Evolutionary conservation across 2,888 invertebrate species (phyloP).

Genomic region (Pomacea canaliculata): DNA sequence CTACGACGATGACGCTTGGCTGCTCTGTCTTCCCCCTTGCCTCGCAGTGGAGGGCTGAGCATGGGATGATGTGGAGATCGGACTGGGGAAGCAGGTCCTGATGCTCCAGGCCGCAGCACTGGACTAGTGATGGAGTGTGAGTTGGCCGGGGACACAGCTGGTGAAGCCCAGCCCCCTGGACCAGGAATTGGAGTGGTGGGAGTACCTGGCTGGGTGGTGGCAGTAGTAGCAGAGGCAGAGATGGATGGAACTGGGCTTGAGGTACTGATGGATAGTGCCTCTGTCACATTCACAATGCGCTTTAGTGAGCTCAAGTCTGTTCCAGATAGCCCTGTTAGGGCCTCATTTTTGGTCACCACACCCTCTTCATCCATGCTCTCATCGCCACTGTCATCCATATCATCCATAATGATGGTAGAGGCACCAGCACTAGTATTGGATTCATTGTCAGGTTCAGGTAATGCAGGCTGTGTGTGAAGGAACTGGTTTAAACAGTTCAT

Average conservation of each 20-base stretch:
- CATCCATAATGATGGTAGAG: constrained; percentile 21
- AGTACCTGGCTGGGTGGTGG: constrained; percentile 35
- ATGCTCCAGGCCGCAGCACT: constrained; percentile 1
- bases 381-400: constrained; percentile 28
- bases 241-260: constrained; percentile 30
- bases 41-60: constrained; percentile 31
- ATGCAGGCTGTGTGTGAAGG: constrained; percentile 32
- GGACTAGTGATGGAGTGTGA: constrained; percentile 12
- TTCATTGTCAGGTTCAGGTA: constrained; percentile 27
- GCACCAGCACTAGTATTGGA: constrained; percentile 14
- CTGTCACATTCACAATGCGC: constrained; percentile 18
- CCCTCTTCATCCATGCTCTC: constrained; percentile 29
- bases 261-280: constrained; percentile 33
- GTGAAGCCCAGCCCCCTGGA: constrained; percentile 24
- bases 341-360: background rate
- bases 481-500: constrained; percentile 90
- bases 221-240: constrained; percentile 25
- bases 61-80: constrained; percentile 18
- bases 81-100: constrained; percentile 7
- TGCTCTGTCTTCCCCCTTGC: constrained; percentile 32
- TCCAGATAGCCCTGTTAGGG: background rate
- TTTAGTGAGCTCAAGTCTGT: background rate
- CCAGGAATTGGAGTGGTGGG: constrained; percentile 35
- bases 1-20: constrained; percentile 40
- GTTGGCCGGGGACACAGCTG: constrained; percentile 21